Evolutionary conservation across 1,140 invertebrate genomes (phyloP).

Genomic region (Anastatus disparis): DNA sequence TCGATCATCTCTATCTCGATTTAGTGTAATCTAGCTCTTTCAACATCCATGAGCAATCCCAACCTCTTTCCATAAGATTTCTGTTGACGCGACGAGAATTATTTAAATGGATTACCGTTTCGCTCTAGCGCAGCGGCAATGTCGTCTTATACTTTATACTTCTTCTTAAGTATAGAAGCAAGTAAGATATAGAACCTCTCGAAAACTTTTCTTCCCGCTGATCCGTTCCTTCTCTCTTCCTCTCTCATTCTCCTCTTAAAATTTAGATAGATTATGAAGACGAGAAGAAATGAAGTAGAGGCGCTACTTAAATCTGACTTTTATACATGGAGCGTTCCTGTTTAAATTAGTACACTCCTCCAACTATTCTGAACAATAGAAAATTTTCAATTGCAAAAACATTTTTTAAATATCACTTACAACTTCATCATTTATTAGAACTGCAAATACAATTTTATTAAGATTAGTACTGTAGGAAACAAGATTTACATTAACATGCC

Average conservation of each 20-base stretch:
- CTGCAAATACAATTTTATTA: too few relatives aligned
- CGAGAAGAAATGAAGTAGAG: conserved; percentile 17
- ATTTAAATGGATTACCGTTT: conserved; percentile 65
- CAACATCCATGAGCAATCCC: conserved; percentile 9
- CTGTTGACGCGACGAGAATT: conserved; percentile 60
- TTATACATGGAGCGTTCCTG: background rate
- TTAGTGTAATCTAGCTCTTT: conserved; percentile 26
- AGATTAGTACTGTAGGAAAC: too few relatives aligned
- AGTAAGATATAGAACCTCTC: too few relatives aligned
- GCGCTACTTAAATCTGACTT: background rate
- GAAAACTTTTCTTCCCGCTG: conserved; percentile 47
- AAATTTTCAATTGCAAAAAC: too few relatives aligned
- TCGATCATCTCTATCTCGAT: conserved; percentile 24
- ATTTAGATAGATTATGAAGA: conserved; percentile 65
- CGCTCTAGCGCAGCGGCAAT: conserved; percentile 3
- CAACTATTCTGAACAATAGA: too few relatives aligned
- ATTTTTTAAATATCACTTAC: too few relatives aligned
- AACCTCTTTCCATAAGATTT: conserved; percentile 45
- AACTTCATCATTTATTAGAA: too few relatives aligned
- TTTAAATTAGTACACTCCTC: too few relatives aligned
- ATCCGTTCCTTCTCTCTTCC: too few relatives aligned
- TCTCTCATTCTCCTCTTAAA: too few relatives aligned
- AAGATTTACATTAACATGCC: too few relatives aligned
- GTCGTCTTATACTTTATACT: background rate
- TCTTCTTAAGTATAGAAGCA: too few relatives aligned